Conservation (phyloP, 2,797 vertebrate species). For the Denticeps clupeoides region DNA sequence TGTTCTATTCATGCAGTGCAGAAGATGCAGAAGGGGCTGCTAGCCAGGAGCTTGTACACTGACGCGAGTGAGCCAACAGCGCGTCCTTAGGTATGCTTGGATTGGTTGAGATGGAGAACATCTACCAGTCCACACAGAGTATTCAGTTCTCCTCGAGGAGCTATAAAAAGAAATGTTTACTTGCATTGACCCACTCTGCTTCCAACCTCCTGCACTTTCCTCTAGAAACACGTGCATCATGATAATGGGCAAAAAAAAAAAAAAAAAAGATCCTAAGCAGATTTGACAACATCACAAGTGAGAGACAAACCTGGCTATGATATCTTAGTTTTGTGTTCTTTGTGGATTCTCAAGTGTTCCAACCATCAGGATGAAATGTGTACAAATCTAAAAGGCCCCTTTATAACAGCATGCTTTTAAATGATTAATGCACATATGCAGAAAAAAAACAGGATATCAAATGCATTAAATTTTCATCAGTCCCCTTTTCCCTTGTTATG, state of each 20-base stretch:
- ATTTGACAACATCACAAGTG: too few relatives aligned
- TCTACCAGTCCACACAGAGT: background rate
- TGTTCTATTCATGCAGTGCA: too few relatives aligned
- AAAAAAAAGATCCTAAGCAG: too few relatives aligned
- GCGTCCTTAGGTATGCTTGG: background rate
- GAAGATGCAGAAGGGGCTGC: too few relatives aligned
- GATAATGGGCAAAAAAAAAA: too few relatives aligned
- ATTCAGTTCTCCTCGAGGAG: background rate
- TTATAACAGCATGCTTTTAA: slow-evolving; percentile 26
- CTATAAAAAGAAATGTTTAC: background rate
- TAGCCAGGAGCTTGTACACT: background rate
- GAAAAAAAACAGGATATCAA: slow-evolving; percentile 32
- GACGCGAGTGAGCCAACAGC: slow-evolving; percentile 3
- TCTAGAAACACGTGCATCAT: too few relatives aligned
- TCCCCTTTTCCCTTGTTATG: slow-evolving; percentile 7
- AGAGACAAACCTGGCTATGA: too few relatives aligned
- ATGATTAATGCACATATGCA: slow-evolving; percentile 48
- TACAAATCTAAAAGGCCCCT: slow-evolving; percentile 24
- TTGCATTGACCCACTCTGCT: background rate
- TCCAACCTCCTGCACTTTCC: background rate
- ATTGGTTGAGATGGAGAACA: background rate
- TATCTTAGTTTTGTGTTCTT: too few relatives aligned
- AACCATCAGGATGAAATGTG: background rate
- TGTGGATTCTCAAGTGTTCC: too few relatives aligned
- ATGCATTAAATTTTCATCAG: slow-evolving; percentile 45